Base-by-base conservation (phyloP, 2,113 vertebrate genomes). In the Opisthocomus hoazin region DNA sequence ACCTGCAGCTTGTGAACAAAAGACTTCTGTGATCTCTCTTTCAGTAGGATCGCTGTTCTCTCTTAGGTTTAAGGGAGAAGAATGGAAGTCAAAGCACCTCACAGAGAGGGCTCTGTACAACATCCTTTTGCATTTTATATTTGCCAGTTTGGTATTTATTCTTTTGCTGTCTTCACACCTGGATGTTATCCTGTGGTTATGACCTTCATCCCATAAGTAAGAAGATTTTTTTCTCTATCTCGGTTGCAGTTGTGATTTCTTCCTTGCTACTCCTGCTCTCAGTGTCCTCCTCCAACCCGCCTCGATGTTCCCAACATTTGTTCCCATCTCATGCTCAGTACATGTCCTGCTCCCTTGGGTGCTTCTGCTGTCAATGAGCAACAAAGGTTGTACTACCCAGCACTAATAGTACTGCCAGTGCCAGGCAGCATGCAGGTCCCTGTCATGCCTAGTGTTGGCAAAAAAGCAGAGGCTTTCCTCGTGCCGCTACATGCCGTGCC, bases 341-440 rank as follows among this genome's bases (percentile, higher is more conserved):
- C 1, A 0, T 9, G 29, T 24, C 5, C 24, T 71, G 50, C 74
- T 89, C 12, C 24, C 19, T 27, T 2, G 3, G 20, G 6, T 17
- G 10, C 48, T 87, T 68, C 34, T 86, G 30, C 66, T 60, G 24
- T 36, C 75, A 48, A 24, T 54, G 57, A 68, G 8, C 39, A 53
- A 16, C 9, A 71, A 39, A 75, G 9, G 9, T 29, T 84, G 45
- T 9, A 17, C 9, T 5, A 8, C 9, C 36, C 30, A 63, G 46
- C 7, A 51, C 10, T 82, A 43, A 30, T 12, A 46, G 30, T 2
- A 27, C 43, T 56, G 24, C 39, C 57, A 43, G n/a, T 16, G 27
- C 39, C 39, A 48, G 48, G 77, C 64, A 88, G 60, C n/a, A 15
- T 54, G 48, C n/a, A 63, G 32, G 29, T n/a, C 37, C 54, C 45